phyloP scores from a whole-genome alignment of 2,888 invertebrate genomes.

The Pomacea canaliculata region DNA sequence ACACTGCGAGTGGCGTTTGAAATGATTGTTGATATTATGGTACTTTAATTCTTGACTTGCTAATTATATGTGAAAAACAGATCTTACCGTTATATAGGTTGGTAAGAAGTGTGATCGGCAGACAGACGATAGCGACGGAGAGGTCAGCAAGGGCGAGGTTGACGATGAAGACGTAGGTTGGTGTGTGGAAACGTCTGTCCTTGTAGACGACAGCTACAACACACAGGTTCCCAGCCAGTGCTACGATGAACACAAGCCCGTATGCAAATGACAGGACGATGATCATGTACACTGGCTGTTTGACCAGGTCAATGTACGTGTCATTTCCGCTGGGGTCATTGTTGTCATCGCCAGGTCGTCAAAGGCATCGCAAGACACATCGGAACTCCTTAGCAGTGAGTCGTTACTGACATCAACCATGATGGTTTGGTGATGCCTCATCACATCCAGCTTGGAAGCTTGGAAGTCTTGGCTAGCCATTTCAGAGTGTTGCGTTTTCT shows the following conservation, averaged over 20 bases:
- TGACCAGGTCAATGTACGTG: slow-evolving; percentile 18
- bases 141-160: slow-evolving; percentile 39
- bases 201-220: slow-evolving; percentile 34
- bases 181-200: slow-evolving; percentile 37
- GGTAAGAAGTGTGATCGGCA: slow-evolving; percentile 34
- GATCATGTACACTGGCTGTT: slow-evolving; percentile 34
- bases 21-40: too few species aligned
- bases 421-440: background rate
- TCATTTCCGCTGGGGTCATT: background rate
- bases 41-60: too few species aligned
- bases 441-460: background rate
- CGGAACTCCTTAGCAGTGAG: background rate
- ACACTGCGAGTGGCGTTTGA: too few species aligned
- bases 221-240: slow-evolving; percentile 35
- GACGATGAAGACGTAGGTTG: slow-evolving; percentile 39
- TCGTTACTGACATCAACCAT: background rate
- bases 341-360: background rate
- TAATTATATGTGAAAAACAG: background rate
- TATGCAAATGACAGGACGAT: slow-evolving; percentile 33
- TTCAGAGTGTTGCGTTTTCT: too few species aligned
- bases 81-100: slow-evolving; percentile 37
- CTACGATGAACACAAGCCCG: slow-evolving; percentile 35
- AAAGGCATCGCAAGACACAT: background rate
- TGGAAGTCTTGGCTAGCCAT: background rate
- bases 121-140: slow-evolving; percentile 35